Conservation (phyloP, 1,140 invertebrate species). For the Bombus affinis region DNA sequence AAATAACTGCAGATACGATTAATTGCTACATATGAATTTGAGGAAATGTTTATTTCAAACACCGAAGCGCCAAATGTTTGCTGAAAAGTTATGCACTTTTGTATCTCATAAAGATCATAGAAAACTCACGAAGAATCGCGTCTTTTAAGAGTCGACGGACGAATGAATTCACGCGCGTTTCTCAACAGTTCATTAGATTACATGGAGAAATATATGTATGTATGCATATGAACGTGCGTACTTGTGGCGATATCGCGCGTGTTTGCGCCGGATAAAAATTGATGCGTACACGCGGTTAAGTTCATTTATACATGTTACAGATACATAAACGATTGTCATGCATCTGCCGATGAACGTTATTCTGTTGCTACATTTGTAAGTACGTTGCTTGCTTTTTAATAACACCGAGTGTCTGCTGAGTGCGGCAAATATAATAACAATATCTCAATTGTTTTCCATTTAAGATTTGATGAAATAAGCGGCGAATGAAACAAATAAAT, state of each 20-base stretch:
- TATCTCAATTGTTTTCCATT: background rate
- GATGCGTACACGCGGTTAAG: background rate
- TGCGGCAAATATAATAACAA: too few species aligned
- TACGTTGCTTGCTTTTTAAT: background rate
- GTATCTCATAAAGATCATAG: background rate
- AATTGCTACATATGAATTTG: background rate
- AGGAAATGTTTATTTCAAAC: too few species aligned
- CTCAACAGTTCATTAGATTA: background rate
- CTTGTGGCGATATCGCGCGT: background rate
- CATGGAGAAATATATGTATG: background rate
- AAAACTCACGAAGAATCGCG: background rate
- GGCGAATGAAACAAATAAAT: background rate
- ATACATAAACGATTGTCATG: background rate
- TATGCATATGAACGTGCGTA: background rate
- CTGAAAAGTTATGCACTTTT: too few species aligned
- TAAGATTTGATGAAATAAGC: background rate
- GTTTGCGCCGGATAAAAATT: background rate
- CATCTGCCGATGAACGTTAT: background rate
- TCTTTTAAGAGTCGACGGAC: background rate
- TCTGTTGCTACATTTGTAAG: background rate
- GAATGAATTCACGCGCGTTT: background rate
- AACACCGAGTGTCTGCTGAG: background rate
- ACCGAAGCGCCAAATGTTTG: too few species aligned
- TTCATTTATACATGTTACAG: background rate
- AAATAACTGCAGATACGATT: background rate